Percentiles rank a stretch among this genome's conserved stretches.
These are phyloP conservation scores for Picathartes gymnocephalus DNA, from an alignment of 2,113 vertebrate species.

Conservation along the genomic window DNA sequence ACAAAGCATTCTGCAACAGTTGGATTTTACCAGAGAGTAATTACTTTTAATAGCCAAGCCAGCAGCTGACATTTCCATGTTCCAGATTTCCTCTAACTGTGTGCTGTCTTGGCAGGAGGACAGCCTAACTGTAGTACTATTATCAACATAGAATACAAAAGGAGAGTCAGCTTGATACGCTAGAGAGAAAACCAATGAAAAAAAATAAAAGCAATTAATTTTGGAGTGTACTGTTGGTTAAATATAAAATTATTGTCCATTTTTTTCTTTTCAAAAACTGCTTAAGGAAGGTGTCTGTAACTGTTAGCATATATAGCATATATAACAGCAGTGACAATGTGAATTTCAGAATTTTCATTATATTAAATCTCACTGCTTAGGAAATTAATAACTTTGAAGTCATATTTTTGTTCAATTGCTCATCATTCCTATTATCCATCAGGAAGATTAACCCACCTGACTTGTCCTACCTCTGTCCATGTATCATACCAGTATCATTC, in stretches of 20 bases:
- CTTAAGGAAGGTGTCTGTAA: background rate
- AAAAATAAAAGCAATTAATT: background rate
- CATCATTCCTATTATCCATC: background rate
- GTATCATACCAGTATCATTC: background rate
- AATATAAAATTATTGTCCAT: background rate
- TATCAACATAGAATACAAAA: background rate
- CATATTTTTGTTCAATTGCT: background rate
- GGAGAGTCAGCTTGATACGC: background rate
- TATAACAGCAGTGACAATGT: background rate
- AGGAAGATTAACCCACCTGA: background rate
- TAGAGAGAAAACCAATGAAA: background rate
- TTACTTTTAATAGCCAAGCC: background rate
- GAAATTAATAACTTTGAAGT: background rate
- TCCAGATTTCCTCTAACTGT: background rate
- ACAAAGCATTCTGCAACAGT: background rate
- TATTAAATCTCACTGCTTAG: background rate
- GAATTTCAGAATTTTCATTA: background rate
- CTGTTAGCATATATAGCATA: background rate
- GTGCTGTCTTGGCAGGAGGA: background rate
- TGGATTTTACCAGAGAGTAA: background rate
- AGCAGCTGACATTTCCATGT: background rate
- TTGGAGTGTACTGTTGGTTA: background rate
- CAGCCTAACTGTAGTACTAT: background rate
- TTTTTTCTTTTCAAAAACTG: background rate
- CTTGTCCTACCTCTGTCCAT: background rate